Evolutionary conservation across 2,797 vertebrate genomes (phyloP).

Genomic region (Molossus molossus): DNA sequence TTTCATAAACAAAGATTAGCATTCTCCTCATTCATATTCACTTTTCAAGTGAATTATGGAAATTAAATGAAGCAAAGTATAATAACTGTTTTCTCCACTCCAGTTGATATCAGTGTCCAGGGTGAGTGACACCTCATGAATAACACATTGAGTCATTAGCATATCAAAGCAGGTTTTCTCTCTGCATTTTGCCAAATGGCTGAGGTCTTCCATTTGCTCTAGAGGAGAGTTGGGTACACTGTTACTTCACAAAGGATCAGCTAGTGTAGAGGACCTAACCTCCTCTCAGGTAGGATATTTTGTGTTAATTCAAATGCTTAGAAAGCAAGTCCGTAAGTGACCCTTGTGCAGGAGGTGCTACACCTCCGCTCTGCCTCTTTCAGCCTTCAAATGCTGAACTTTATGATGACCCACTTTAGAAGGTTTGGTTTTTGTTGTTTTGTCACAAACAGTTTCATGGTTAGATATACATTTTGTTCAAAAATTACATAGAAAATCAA

Average conservation of each 20-base stretch:
- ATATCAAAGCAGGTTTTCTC: conserved; percentile 77
- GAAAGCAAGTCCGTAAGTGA: not conserved
- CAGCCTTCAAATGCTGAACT: conserved; percentile 57
- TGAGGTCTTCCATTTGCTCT: conserved; percentile 80
- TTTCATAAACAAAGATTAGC: conserved; percentile 76
- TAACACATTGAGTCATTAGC: conserved; percentile 81
- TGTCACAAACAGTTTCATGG: conserved; percentile 82
- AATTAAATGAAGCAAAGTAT: conserved; percentile 79
- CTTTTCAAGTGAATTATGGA: conserved; percentile 73
- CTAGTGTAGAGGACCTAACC: conserved; percentile 66
- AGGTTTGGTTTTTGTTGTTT: not conserved
- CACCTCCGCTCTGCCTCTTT: conserved; percentile 63
- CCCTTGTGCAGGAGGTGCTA: not conserved
- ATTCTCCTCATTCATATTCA: conserved; percentile 72
- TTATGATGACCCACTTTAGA: conserved; percentile 60
- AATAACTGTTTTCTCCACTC: conserved; percentile 78
- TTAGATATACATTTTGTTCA: conserved; percentile 77
- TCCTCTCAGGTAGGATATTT: conserved; percentile 69
- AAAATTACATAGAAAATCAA: conserved; percentile 80
- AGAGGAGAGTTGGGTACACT: not conserved
- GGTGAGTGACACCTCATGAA: conserved; percentile 72
- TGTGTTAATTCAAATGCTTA: conserved; percentile 70
- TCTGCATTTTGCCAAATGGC: conserved; percentile 48
- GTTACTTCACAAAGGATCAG: conserved; percentile 71
- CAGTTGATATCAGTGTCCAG: conserved; percentile 74